Evolutionary conservation across 64 coral and sea anemone genomes (phyloP).

Genomic region (Dendronephthya gigantea): DNA sequence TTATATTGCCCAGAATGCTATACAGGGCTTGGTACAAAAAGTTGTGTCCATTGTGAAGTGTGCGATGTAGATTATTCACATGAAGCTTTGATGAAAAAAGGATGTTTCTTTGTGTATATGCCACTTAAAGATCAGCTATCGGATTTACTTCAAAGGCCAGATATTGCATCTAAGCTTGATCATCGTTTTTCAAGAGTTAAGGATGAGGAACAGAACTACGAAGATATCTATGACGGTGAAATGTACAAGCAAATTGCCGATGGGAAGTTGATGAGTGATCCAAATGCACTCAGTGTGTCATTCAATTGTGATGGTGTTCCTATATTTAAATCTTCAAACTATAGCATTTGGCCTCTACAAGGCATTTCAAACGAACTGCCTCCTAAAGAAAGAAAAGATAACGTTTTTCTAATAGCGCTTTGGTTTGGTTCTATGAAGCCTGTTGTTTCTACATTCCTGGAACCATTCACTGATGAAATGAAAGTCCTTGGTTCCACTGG

Average conservation of each 20-base stretch:
- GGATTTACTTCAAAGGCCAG: neutral
- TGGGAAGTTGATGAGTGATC: neutral
- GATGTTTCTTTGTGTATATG: conserved; percentile 5
- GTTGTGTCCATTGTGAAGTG: neutral
- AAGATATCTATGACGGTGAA: neutral
- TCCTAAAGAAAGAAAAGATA: neutral
- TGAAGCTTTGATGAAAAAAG: neutral
- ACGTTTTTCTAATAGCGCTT: neutral
- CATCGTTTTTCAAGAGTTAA: neutral
- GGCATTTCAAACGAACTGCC: neutral
- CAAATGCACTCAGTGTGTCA: neutral
- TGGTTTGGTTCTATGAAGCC: neutral
- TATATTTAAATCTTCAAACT: neutral
- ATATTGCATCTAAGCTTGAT: neutral
- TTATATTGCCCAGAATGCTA: neutral
- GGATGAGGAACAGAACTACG: neutral
- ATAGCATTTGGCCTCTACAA: neutral
- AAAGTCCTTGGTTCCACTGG: neutral
- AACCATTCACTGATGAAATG: conserved; percentile 7
- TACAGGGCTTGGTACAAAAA: neutral
- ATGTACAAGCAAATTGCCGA: neutral
- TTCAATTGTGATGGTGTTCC: conserved; percentile 5
- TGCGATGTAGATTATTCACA: neutral
- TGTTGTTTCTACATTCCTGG: neutral
- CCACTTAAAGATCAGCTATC: neutral